phyloP scores from a whole-genome alignment of 1,140 invertebrate species.

The Zaprionus ornatus region DNA sequence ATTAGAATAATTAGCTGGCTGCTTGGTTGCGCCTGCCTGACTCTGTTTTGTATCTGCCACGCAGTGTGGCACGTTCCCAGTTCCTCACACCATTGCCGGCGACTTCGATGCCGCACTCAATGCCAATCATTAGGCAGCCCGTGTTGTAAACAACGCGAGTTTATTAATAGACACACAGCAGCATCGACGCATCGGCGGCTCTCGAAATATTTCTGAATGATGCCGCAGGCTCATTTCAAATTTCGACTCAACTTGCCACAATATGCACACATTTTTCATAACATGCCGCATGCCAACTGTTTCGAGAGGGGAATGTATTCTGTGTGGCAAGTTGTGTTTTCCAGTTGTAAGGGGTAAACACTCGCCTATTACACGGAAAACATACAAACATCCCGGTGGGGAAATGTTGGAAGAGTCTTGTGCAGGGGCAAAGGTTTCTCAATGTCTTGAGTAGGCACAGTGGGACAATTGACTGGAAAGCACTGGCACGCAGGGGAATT shows the following conservation, averaged over 20 bases:
- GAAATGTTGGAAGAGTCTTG: background rate
- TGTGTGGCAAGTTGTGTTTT: too few species aligned
- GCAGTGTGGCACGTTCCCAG: slow-evolving; percentile 58
- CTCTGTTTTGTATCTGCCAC: slow-evolving; percentile 51
- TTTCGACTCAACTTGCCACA: slow-evolving; percentile 8
- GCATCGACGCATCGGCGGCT: background rate
- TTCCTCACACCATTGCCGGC: slow-evolving; percentile 13
- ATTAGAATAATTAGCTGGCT: slow-evolving; percentile 71
- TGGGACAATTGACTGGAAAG: background rate
- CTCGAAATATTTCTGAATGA: slow-evolving; percentile 48
- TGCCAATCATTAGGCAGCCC: slow-evolving; percentile 53
- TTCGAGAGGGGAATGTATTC: too few species aligned
- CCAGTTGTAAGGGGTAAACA: background rate
- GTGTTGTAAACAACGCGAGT: slow-evolving; percentile 38
- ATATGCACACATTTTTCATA: slow-evolving; percentile 3
- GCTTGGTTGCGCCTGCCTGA: slow-evolving; percentile 38
- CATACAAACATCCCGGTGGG: background rate
- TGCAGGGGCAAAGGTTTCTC: background rate
- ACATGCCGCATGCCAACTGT: too few species aligned
- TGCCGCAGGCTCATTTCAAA: slow-evolving; percentile 24
- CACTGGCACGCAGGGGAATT: background rate
- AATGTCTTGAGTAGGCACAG: background rate
- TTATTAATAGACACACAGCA: slow-evolving; percentile 61
- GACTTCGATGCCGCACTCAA: slow-evolving; percentile 28
- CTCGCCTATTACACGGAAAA: background rate